Conservation (phyloP, 2,797 vertebrate genomes). For the Enteromius unitaeniatus region DNA sequence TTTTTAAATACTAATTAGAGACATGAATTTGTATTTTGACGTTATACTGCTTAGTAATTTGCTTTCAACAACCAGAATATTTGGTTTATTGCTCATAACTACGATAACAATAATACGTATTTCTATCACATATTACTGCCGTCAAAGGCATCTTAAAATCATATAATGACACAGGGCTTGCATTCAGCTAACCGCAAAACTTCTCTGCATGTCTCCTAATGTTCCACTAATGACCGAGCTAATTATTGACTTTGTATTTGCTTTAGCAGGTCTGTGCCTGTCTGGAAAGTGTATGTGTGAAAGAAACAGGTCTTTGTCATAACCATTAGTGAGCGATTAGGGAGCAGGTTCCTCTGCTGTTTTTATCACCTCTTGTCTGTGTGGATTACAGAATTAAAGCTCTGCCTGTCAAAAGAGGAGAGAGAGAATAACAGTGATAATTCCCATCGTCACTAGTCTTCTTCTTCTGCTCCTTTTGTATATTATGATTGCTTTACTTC, state of each 20-base stretch:
- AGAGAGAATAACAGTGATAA: constrained; percentile 56
- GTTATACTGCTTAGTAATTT: background rate
- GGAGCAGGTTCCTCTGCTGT: constrained; percentile 63
- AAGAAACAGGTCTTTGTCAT: constrained; percentile 74
- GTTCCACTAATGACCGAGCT: constrained; percentile 66
- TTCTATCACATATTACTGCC: background rate
- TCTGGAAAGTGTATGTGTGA: constrained; percentile 58
- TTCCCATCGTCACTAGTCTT: constrained; percentile 55
- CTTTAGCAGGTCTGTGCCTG: constrained; percentile 57
- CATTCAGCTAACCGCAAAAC: background rate
- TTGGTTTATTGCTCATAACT: background rate
- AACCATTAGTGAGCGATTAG: constrained; percentile 75
- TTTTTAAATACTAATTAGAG: background rate
- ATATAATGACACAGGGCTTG: background rate
- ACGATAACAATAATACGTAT: background rate
- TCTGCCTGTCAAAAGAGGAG: constrained; percentile 67
- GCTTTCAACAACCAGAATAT: background rate
- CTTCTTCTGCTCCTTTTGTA: constrained; percentile 42
- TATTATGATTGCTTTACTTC: constrained; percentile 47
- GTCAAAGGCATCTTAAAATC: constrained; percentile 1
- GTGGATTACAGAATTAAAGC: constrained; percentile 77
- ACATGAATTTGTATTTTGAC: constrained; percentile 13
- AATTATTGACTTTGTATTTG: constrained; percentile 65
- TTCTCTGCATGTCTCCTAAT: constrained; percentile 17
- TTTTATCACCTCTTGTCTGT: constrained; percentile 69